These are phyloP conservation scores for Oxyteleia sp. DNA, from an alignment of 2,888 invertebrate species.

Conservation along the genomic window DNA sequence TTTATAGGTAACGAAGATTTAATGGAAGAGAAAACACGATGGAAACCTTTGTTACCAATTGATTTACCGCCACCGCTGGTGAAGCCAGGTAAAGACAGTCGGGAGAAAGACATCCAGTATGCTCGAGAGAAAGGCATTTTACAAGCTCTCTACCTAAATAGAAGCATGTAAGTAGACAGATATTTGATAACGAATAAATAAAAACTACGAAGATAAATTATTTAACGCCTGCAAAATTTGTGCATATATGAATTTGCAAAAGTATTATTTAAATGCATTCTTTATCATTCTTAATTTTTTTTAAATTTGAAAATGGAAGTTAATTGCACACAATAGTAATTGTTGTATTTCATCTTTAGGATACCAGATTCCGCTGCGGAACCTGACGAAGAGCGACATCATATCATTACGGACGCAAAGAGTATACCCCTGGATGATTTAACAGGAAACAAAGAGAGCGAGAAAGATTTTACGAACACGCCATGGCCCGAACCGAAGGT, in stretches of 20 bases:
- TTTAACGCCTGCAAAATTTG: too few species aligned
- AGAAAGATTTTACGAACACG: slow-evolving; percentile 92
- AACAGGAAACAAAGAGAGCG: slow-evolving; percentile 93
- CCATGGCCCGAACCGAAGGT: slow-evolving; percentile 96
- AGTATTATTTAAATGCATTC: too few species aligned
- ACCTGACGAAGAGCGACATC: slow-evolving; percentile 94
- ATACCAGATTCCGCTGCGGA: slow-evolving; percentile 96
- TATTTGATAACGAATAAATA: too few species aligned
- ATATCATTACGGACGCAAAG: slow-evolving; percentile 92
- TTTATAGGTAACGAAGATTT: slow-evolving; percentile 89
- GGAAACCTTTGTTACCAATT: slow-evolving; percentile 92
- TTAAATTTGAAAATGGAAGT: too few species aligned
- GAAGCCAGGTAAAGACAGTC: slow-evolving; percentile 93
- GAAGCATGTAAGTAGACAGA: slow-evolving; percentile 89
- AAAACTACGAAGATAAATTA: too few species aligned
- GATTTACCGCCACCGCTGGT: slow-evolving; percentile 91
- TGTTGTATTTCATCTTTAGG: slow-evolving; percentile 87
- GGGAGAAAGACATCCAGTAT: slow-evolving; percentile 95
- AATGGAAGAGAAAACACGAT: slow-evolving; percentile 94
- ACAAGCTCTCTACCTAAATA: slow-evolving; percentile 94
- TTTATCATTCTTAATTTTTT: too few species aligned
- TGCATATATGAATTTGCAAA: too few species aligned
- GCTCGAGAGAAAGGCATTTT: slow-evolving; percentile 95
- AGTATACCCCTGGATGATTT: slow-evolving; percentile 96
- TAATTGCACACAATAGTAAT: slow-evolving; percentile 6